Evolutionary conservation across 2,888 invertebrate species (phyloP).

Genomic region (Zaprionus bogoriensis): DNA sequence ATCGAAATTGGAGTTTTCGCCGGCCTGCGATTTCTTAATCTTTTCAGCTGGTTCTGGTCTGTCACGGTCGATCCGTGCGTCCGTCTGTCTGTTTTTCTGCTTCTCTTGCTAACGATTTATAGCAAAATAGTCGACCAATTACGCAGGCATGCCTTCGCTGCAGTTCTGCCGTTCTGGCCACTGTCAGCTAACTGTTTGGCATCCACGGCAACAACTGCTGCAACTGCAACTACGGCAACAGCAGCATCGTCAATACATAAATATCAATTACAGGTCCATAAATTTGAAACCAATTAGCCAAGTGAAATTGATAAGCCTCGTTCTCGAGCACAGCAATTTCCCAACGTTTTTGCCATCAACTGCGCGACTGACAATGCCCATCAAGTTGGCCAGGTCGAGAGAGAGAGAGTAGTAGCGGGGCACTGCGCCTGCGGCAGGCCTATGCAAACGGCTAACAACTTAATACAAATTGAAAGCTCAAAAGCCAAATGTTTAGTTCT

Average conservation of each 20-base stretch:
- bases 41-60: not conserved
- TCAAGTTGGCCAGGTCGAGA: slow-evolving; percentile 26
- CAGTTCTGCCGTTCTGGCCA: slow-evolving; percentile 12
- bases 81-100: not conserved
- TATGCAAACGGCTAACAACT: slow-evolving; percentile 66
- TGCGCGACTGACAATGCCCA: slow-evolving; percentile 49
- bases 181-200: slow-evolving; percentile 55
- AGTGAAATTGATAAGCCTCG: slow-evolving; percentile 80
- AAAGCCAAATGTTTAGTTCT: slow-evolving; percentile 77
- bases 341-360: slow-evolving; percentile 60
- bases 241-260: slow-evolving; percentile 65
- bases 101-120: slow-evolving; percentile 52
- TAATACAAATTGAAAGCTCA: slow-evolving; percentile 78
- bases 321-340: slow-evolving; percentile 62
- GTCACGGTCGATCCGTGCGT: not conserved
- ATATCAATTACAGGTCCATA: slow-evolving; percentile 82
- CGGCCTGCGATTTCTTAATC: no score
- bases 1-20: no score
- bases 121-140: slow-evolving; percentile 73
- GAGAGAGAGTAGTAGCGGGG: not conserved
- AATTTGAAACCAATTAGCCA: slow-evolving; percentile 82
- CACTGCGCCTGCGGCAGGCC: slow-evolving; percentile 6
- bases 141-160: slow-evolving; percentile 58
- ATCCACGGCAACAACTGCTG: slow-evolving; percentile 42
- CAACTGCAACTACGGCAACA: no score